Evolutionary conservation across 2,888 invertebrate genomes (phyloP).

Genomic region (Piscicola geometra): DNA sequence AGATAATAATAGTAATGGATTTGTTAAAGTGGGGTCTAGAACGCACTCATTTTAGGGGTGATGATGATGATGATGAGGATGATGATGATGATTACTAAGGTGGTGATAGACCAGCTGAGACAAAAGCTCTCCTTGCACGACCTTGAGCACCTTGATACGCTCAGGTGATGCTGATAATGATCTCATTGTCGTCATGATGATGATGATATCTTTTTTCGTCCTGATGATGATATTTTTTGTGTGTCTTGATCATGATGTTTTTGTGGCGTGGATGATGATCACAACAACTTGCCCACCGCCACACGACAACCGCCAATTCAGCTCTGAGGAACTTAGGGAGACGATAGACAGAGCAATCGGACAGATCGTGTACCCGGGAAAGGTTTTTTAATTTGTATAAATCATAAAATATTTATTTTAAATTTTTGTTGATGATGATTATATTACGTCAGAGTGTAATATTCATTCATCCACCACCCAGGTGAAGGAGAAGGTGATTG

Average conservation of each 20-base stretch:
- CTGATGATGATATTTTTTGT: too few relatives aligned
- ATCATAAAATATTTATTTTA: too few relatives aligned
- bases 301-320: conserved; percentile 41
- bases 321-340: conserved; percentile 53
- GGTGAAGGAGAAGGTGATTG: conserved; percentile 93
- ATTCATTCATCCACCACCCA: too few relatives aligned
- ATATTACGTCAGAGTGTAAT: too few relatives aligned
- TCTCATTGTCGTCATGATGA: neutral
- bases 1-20: too few relatives aligned
- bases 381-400: too few relatives aligned
- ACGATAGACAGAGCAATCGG: conserved; percentile 55
- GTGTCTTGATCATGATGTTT: neutral
- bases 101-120: conserved; percentile 64
- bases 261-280: neutral
- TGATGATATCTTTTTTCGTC: too few relatives aligned
- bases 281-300: neutral
- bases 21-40: too few relatives aligned
- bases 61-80: neutral
- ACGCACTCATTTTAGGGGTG: too few relatives aligned
- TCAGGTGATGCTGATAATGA: conserved; percentile 35
- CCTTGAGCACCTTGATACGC: conserved; percentile 50
- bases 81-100: conserved; percentile 47
- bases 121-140: conserved; percentile 53
- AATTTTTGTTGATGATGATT: too few relatives aligned
- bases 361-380: conserved; percentile 81